phyloP scores from a whole-genome alignment of 1,140 invertebrate species.

The Orchesella cincta region DNA sequence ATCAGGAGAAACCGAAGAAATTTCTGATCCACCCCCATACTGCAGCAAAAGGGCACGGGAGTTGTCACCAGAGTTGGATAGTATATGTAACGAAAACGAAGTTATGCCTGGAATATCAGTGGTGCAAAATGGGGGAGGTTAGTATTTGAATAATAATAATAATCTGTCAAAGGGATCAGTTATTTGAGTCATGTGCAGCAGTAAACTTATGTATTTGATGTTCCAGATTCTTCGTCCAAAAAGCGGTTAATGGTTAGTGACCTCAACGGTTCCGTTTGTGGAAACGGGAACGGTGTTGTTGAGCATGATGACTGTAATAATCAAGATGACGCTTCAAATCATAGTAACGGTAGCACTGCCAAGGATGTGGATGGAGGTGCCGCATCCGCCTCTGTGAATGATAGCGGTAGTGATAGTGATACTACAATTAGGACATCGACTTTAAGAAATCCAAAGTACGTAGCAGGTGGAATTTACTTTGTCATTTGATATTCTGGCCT shows the following conservation, averaged over 20 bases:
- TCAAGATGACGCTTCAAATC: too few species aligned
- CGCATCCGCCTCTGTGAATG: too few species aligned
- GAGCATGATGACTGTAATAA: background rate
- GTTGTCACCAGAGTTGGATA: slow-evolving; percentile 27
- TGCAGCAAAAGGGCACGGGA: slow-evolving; percentile 44
- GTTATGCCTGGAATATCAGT: background rate
- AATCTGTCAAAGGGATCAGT: too few species aligned
- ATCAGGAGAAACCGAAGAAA: slow-evolving; percentile 31
- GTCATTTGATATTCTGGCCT: too few species aligned
- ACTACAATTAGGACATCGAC: background rate
- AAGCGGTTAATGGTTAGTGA: too few species aligned
- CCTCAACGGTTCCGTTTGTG: too few species aligned
- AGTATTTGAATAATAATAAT: too few species aligned
- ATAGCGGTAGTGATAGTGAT: slow-evolving; percentile 13
- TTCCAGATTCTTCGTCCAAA: too few species aligned
- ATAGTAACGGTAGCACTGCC: background rate
- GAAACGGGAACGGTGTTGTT: background rate
- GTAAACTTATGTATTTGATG: too few species aligned
- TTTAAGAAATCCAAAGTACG: slow-evolving; percentile 14
- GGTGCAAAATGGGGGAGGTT: background rate
- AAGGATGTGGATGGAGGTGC: background rate
- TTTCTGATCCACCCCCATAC: slow-evolving; percentile 24
- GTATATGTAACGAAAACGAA: background rate
- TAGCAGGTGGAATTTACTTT: background rate
- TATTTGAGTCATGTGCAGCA: too few species aligned